phyloP scores from a whole-genome alignment of 1,140 invertebrate species.

The Halyomorpha halys region DNA sequence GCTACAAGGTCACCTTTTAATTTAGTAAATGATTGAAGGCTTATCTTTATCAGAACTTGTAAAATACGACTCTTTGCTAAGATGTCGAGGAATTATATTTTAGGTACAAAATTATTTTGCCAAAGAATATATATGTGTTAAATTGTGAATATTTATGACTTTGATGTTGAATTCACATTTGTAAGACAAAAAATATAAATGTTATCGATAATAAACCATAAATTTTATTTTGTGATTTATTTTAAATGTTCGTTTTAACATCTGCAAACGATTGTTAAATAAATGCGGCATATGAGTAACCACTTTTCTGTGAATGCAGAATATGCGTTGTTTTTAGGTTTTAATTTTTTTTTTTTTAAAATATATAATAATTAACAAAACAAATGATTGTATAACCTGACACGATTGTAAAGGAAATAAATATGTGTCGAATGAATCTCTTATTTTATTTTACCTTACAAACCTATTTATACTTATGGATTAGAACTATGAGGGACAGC shows the following conservation, averaged over 20 bases:
- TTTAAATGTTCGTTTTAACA: slow-evolving; percentile 1
- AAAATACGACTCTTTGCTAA: slow-evolving; percentile 1
- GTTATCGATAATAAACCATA: not conserved
- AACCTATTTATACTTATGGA: too few relatives aligned
- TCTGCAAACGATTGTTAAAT: too few relatives aligned
- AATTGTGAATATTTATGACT: slow-evolving; percentile 7
- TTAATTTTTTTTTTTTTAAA: too few relatives aligned
- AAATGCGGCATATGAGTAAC: too few relatives aligned
- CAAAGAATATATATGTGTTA: slow-evolving; percentile 13
- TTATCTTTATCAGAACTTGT: slow-evolving; percentile 9
- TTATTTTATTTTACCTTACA: too few relatives aligned
- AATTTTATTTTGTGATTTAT: not conserved
- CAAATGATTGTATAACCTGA: not conserved
- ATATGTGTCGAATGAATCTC: not conserved
- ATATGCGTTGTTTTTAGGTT: too few relatives aligned
- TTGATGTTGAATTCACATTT: slow-evolving; percentile 8
- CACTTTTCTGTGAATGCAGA: too few relatives aligned
- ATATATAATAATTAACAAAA: not conserved
- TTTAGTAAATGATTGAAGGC: not conserved
- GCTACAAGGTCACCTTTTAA: not conserved
- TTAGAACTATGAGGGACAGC: too few relatives aligned
- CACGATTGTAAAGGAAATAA: slow-evolving; percentile 6
- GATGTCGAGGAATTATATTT: slow-evolving; percentile 1
- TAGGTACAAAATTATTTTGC: slow-evolving; percentile 8
- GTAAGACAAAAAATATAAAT: not conserved